phyloP scores from a whole-genome alignment of 2,797 vertebrate species.

The Chelonia mydas region DNA sequence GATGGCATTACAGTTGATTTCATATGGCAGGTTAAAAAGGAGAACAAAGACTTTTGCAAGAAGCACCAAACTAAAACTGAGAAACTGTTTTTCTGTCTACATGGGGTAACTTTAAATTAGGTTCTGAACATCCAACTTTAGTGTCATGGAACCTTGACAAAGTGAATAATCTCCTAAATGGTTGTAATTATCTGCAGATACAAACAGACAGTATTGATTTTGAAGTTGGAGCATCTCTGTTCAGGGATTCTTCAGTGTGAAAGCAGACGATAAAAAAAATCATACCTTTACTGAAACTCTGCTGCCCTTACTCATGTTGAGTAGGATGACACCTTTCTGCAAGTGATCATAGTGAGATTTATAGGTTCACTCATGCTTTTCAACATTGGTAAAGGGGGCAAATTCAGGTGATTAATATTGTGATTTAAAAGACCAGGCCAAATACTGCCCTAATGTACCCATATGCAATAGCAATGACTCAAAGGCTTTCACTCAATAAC shows the following conservation, averaged over 20 bases:
- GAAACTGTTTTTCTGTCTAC: no score
- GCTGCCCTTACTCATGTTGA: neutral
- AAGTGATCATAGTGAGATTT: neutral
- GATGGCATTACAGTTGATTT: no score
- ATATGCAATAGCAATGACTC: neutral
- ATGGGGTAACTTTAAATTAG: no score
- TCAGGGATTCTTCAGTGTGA: neutral
- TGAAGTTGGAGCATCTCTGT: neutral
- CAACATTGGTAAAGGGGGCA: neutral
- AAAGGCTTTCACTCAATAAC: neutral
- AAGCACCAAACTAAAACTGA: no score
- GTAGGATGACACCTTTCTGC: neutral
- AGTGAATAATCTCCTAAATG: neutral
- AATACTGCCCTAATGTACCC: neutral
- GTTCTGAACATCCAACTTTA: neutral
- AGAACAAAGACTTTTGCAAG: no score
- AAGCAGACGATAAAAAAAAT: neutral
- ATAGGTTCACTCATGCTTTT: neutral
- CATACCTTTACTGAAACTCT: neutral
- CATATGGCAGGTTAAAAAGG: no score
- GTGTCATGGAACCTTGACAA: neutral
- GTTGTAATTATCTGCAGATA: neutral
- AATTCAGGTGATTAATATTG: neutral
- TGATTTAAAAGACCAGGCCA: neutral
- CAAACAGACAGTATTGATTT: neutral